phyloP scores from a whole-genome alignment of 2,888 invertebrate species.

The Leptinotarsa juncta region DNA sequence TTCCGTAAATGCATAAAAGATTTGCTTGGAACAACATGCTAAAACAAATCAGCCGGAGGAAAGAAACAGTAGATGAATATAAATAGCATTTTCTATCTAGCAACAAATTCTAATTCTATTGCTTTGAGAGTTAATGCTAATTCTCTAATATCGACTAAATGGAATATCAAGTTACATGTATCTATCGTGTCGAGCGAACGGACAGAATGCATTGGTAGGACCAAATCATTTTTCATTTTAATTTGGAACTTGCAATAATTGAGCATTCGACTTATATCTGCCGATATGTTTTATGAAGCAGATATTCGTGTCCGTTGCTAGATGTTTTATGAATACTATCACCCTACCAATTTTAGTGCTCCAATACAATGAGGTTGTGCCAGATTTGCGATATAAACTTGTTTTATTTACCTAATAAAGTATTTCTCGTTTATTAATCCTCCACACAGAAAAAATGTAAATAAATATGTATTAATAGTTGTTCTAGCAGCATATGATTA shows the following conservation, averaged over 20 bases:
- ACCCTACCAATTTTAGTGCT: slow-evolving; percentile 52
- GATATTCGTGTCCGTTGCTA: slow-evolving; percentile 39
- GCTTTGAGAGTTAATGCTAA: slow-evolving; percentile 18
- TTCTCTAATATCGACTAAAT: slow-evolving; percentile 38
- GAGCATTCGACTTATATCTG: background rate
- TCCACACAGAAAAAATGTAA: slow-evolving; percentile 55
- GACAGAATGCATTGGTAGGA: slow-evolving; percentile 33
- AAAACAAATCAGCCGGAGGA: slow-evolving; percentile 39
- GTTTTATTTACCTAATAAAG: slow-evolving; percentile 58
- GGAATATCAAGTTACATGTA: slow-evolving; percentile 35
- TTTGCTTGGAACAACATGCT: slow-evolving; percentile 52
- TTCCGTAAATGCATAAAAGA: slow-evolving; percentile 26
- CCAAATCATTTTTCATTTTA: background rate
- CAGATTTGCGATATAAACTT: slow-evolving; percentile 49
- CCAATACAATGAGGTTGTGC: slow-evolving; percentile 54
- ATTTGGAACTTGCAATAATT: background rate
- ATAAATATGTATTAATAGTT: slow-evolving; percentile 56
- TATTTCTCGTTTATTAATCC: slow-evolving; percentile 56
- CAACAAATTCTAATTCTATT: slow-evolving; percentile 28
- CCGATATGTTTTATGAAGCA: background rate
- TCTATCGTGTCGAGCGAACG: slow-evolving; percentile 39
- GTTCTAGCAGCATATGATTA: slow-evolving; percentile 48
- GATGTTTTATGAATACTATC: slow-evolving; percentile 35
- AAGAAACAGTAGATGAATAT: slow-evolving; percentile 28
- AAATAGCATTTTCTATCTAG: slow-evolving; percentile 20